Percentiles rank a stretch among this genome's conserved stretches.
These are phyloP conservation scores for Bhutanitis thaidina DNA, from an alignment of 2,888 invertebrate species.

Conservation along the genomic window DNA sequence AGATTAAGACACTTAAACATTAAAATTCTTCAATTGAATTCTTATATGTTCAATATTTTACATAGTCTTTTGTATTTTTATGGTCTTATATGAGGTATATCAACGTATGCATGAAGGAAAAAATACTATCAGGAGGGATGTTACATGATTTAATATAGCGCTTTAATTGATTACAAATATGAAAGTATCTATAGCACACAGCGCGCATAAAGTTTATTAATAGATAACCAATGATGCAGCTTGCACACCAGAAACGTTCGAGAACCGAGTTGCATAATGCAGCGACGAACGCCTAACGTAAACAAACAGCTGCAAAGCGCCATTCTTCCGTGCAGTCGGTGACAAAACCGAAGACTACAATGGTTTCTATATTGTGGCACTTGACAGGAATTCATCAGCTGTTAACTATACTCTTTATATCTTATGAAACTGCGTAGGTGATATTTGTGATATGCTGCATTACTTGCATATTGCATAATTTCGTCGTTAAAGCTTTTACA, in stretches of 20 bases:
- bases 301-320: constrained; percentile 28
- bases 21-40: no score
- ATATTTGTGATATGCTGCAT: no score
- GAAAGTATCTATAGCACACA: neutral
- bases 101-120: no score
- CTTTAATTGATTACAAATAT: neutral
- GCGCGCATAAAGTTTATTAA: constrained; percentile 3
- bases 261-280: constrained; percentile 14
- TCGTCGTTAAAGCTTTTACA: no score
- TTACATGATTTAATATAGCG: no score
- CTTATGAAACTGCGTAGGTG: neutral
- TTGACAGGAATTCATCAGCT: neutral
- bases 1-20: no score
- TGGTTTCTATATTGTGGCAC: neutral
- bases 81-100: no score
- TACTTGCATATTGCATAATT: no score
- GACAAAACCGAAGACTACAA: neutral
- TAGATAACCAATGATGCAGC: constrained; percentile 4
- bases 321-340: constrained; percentile 7
- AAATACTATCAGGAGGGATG: no score
- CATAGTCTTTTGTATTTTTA: no score
- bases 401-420: neutral
- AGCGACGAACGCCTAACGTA: constrained; percentile 7
- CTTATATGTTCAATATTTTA: no score
- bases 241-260: constrained; percentile 9